phyloP scores from a whole-genome alignment of 2,888 invertebrate genomes.

The Calameuta filiformis region DNA sequence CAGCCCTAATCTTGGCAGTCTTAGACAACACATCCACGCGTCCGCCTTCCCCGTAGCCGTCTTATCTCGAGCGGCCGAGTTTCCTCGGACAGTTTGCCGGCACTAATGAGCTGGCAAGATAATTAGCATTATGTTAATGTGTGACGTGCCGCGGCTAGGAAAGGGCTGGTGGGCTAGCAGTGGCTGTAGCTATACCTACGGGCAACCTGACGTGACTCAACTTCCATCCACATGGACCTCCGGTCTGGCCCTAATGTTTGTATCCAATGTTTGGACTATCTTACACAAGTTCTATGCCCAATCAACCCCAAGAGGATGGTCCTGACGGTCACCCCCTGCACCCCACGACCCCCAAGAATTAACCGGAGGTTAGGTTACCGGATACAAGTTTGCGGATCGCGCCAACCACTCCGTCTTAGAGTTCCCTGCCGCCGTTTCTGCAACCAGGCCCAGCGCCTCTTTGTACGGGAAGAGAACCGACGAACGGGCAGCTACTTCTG shows the following conservation, averaged over 20 bases:
- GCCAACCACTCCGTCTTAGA: too few species aligned
- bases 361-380: constrained; percentile 22
- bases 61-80: constrained; percentile 62
- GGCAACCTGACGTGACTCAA: constrained; percentile 53
- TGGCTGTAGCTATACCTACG: not conserved
- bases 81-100: constrained; percentile 64
- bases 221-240: constrained; percentile 39
- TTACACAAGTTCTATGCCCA: constrained; percentile 42
- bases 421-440: not conserved
- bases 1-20: constrained; percentile 43
- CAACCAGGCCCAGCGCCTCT: not conserved
- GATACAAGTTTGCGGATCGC: constrained; percentile 20
- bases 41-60: constrained; percentile 26
- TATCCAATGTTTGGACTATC: constrained; percentile 57
- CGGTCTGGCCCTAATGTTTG: constrained; percentile 43
- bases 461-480: constrained; percentile 7
- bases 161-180: constrained; percentile 7
- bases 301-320: constrained; percentile 4
- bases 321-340: constrained; percentile 5
- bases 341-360: constrained; percentile 18
- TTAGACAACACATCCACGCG: constrained; percentile 31
- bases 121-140: constrained; percentile 66
- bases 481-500: constrained; percentile 19
- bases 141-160: constrained; percentile 51
- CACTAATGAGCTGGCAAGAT: constrained; percentile 66